phyloP scores from a whole-genome alignment of 2,113 vertebrate genomes.

The Athene noctua region DNA sequence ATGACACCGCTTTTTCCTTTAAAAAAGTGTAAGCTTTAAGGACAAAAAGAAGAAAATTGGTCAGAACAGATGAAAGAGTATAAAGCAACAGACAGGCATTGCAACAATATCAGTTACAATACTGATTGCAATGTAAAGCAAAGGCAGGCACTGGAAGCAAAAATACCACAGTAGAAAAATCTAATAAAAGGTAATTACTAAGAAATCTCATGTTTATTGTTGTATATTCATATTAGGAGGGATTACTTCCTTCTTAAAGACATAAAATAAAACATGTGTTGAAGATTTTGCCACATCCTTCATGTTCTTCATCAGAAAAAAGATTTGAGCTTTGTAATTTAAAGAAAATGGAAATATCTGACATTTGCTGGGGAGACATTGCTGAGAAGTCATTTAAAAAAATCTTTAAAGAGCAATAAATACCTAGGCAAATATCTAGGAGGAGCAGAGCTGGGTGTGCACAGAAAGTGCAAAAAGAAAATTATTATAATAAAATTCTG shows the following conservation, averaged over 20 bases:
- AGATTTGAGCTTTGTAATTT: neutral
- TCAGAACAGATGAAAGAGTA: neutral
- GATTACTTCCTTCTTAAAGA: neutral
- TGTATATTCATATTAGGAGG: neutral
- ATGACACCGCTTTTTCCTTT: neutral
- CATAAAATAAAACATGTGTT: neutral
- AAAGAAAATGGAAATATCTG: neutral
- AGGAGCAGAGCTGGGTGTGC: neutral
- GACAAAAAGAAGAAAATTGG: neutral
- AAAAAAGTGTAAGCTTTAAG: neutral
- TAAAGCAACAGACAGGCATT: neutral
- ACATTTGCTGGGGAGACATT: neutral
- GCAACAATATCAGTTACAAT: neutral
- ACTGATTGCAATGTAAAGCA: neutral
- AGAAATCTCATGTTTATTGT: neutral
- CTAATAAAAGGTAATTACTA: neutral
- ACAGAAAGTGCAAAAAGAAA: neutral
- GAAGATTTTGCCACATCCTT: neutral
- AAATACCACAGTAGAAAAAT: neutral
- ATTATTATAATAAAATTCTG: neutral
- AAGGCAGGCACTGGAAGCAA: neutral
- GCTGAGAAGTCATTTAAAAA: neutral
- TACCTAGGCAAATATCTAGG: neutral
- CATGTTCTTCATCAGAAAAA: neutral
- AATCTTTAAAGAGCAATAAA: neutral